A percentile compares a stretch with the other conserved stretches of the same genome.
phyloP scores from a whole-genome alignment of 2,888 invertebrate species.

The Hemistola chrysoprasaria region DNA sequence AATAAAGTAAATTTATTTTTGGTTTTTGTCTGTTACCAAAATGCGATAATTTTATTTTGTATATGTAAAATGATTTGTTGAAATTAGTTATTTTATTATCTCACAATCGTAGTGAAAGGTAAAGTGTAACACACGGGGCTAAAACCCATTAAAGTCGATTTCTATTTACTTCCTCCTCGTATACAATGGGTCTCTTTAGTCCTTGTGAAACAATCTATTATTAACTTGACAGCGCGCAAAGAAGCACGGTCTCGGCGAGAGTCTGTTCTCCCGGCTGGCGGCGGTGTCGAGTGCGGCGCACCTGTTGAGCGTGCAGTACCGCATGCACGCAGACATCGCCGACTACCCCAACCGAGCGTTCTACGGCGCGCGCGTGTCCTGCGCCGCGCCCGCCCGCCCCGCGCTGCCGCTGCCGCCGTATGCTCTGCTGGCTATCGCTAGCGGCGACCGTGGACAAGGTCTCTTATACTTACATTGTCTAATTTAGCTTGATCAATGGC shows the following conservation, averaged over 20 bases:
- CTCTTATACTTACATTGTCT: conserved; percentile 2
- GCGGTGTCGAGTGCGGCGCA: conserved; percentile 80
- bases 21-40: too few species aligned
- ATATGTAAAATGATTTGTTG: too few species aligned
- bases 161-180: too few species aligned
- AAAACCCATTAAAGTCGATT: too few species aligned
- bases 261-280: conserved; percentile 89
- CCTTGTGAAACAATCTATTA: background rate
- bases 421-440: conserved; percentile 53
- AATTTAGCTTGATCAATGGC: too few species aligned
- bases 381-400: conserved; percentile 37
- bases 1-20: too few species aligned
- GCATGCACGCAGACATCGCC: conserved; percentile 93
- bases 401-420: conserved; percentile 55
- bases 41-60: too few species aligned
- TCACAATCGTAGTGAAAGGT: too few species aligned
- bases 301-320: conserved; percentile 87
- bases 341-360: conserved; percentile 89
- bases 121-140: too few species aligned
- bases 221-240: conserved; percentile 83
- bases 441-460: conserved; percentile 69
- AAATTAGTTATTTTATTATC: too few species aligned
- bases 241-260: conserved; percentile 86
- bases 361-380: conserved; percentile 82
- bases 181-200: too few species aligned